A percentile compares a stretch with the other conserved stretches of the same genome.
phyloP scores from a whole-genome alignment of 1,140 invertebrate genomes.

The Nylanderia fulva region DNA sequence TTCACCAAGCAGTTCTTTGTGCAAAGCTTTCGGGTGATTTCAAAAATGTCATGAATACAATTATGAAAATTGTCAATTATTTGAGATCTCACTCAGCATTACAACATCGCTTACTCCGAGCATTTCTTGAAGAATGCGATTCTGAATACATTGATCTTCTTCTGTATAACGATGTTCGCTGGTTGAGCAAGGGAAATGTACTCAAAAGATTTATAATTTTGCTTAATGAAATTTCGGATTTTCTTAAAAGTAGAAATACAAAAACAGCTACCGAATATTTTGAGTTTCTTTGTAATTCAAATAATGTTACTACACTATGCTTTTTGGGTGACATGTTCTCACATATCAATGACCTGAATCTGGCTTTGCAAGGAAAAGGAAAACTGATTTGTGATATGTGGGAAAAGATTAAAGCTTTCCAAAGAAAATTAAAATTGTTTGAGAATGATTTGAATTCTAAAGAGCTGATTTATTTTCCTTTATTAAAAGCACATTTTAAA shows the following conservation, averaged over 20 bases:
- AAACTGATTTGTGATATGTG: slow-evolving; percentile 28
- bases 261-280: slow-evolving; percentile 20
- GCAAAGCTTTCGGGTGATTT: slow-evolving; percentile 25
- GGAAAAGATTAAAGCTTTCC: slow-evolving; percentile 18
- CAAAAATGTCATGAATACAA: slow-evolving; percentile 21
- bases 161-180: slow-evolving; percentile 22
- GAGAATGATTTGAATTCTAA: slow-evolving; percentile 27
- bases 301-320: slow-evolving; percentile 18
- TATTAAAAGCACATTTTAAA: slow-evolving; percentile 33
- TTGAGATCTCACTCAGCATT: slow-evolving; percentile 31
- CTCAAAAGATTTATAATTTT: slow-evolving; percentile 17
- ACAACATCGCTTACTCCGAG: slow-evolving; percentile 19
- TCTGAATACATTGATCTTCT: slow-evolving; percentile 5
- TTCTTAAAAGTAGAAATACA: slow-evolving; percentile 18
- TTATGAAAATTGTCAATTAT: slow-evolving; percentile 31
- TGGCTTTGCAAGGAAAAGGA: slow-evolving; percentile 13
- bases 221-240: neutral
- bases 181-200: slow-evolving; percentile 19
- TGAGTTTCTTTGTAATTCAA: slow-evolving; percentile 6
- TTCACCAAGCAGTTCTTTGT: slow-evolving; percentile 24
- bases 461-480: slow-evolving; percentile 8
- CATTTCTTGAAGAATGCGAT: slow-evolving; percentile 19
- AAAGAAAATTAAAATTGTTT: slow-evolving; percentile 26
- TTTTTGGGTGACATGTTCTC: slow-evolving; percentile 13
- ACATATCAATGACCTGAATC: slow-evolving; percentile 25